Conservation (phyloP, 1,140 invertebrate genomes). For the Cydia strobilella region DNA sequence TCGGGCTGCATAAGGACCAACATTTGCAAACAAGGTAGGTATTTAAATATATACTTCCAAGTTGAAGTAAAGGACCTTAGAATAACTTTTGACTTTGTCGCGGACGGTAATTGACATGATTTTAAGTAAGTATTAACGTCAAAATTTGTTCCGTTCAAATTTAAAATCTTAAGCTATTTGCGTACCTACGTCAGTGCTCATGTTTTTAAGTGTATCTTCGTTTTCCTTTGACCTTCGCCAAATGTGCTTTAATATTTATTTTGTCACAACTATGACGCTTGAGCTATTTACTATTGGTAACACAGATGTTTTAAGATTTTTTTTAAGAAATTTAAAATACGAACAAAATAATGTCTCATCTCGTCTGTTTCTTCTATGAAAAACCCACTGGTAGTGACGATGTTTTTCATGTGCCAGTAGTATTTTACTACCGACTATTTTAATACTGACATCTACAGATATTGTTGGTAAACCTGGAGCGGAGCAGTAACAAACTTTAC, state of each 20-base stretch:
- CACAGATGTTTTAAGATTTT: no score
- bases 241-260: not conserved
- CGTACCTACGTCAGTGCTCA: not conserved
- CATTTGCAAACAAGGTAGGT: no score
- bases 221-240: conserved; percentile 9
- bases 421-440: no score
- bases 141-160: conserved; percentile 13
- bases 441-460: no score
- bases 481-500: no score
- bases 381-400: no score
- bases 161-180: not conserved
- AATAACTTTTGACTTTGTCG: not conserved
- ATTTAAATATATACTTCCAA: no score
- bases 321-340: not conserved
- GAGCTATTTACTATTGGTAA: not conserved
- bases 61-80: not conserved
- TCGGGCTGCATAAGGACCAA: no score
- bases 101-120: not conserved
- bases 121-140: not conserved
- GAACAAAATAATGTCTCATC: no score
- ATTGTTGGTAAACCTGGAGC: no score
- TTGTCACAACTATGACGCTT: conserved; percentile 1
- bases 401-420: no score
- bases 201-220: not conserved
- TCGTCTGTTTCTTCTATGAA: no score